phyloP scores from a whole-genome alignment of 2,113 vertebrate species.

The Mesocricetus auratus region DNA sequence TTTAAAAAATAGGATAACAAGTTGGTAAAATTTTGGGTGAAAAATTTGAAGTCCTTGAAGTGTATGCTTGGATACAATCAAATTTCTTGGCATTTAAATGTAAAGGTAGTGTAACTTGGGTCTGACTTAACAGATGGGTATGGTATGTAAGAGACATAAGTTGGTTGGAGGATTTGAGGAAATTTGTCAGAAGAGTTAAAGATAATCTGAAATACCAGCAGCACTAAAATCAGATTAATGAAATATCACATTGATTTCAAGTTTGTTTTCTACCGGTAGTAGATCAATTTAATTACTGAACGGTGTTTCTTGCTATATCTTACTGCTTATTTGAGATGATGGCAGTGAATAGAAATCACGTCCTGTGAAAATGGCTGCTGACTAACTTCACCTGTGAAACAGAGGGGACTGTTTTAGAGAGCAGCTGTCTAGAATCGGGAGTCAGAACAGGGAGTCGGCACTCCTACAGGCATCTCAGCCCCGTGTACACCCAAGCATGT shows the following conservation, averaged over 20 bases:
- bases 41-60: neutral
- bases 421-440: neutral
- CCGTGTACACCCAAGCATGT: neutral
- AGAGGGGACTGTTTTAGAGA: neutral
- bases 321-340: constrained; percentile 7
- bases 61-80: neutral
- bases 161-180: neutral
- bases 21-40: neutral
- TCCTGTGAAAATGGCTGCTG: neutral
- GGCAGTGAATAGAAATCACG: neutral
- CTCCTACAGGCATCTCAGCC: neutral
- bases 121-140: neutral
- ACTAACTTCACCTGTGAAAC: neutral
- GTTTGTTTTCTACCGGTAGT: neutral
- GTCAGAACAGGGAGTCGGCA: neutral
- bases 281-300: neutral
- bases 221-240: neutral
- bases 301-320: neutral
- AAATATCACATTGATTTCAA: neutral
- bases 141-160: neutral
- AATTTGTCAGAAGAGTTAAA: neutral
- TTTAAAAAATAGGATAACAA: neutral
- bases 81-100: neutral
- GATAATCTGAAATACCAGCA: neutral
- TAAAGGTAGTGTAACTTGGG: neutral